phyloP scores from a whole-genome alignment of 2,888 invertebrate genomes.

The Acanthopleura granulata region DNA sequence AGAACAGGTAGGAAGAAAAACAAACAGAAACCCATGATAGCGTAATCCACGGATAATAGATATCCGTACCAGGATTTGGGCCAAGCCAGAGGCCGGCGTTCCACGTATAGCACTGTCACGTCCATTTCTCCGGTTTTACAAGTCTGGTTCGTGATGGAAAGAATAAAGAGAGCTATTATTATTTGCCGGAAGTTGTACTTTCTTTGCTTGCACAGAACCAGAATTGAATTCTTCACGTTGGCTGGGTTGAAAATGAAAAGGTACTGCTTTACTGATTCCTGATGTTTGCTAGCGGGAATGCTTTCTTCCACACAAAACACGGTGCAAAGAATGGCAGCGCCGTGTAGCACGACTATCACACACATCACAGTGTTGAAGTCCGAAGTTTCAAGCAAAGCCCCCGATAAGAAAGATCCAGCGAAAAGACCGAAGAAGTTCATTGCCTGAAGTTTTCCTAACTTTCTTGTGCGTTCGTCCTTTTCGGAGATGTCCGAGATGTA shows the following conservation, averaged over 20 bases:
- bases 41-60: constrained; percentile 65
- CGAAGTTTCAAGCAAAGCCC: constrained; percentile 51
- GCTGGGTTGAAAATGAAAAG: constrained; percentile 35
- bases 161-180: constrained; percentile 52
- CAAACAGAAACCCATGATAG: constrained; percentile 63
- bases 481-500: constrained; percentile 65
- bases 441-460: constrained; percentile 62
- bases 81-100: constrained; percentile 63
- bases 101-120: constrained; percentile 63
- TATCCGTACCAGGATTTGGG: constrained; percentile 64
- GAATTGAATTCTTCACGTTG: constrained; percentile 51
- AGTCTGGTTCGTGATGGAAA: constrained; percentile 54
- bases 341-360: constrained; percentile 55
- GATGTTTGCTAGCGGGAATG: constrained; percentile 31
- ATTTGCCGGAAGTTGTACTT: constrained; percentile 40
- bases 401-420: constrained; percentile 61
- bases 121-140: constrained; percentile 68
- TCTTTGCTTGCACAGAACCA: constrained; percentile 47
- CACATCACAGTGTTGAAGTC: constrained; percentile 53
- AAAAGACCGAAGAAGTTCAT: constrained; percentile 69
- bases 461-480: constrained; percentile 56
- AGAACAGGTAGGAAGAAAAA: constrained; percentile 63
- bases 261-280: constrained; percentile 1
- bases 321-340: constrained; percentile 50
- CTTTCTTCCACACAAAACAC: constrained; percentile 56